Evolutionary conservation across 2,888 invertebrate genomes (phyloP).

Genomic region (Lasioglossum calceatum): DNA sequence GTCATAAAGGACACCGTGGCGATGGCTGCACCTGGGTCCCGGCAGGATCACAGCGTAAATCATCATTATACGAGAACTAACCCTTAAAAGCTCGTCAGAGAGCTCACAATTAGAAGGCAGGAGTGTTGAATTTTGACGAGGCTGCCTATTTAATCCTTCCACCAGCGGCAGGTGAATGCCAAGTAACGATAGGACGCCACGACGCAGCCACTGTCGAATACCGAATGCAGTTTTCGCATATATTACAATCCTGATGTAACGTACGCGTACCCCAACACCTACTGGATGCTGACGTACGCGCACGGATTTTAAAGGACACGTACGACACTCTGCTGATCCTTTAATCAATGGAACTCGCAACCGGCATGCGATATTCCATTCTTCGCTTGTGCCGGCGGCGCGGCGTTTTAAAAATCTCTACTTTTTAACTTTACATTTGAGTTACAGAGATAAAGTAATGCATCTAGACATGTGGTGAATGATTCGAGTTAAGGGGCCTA

Average conservation of each 20-base stretch:
- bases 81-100: slow-evolving; percentile 62
- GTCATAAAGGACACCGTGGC: slow-evolving; percentile 64
- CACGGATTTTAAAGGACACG: neutral
- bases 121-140: slow-evolving; percentile 63
- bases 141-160: slow-evolving; percentile 23
- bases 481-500: too few relatives aligned
- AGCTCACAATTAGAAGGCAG: slow-evolving; percentile 68
- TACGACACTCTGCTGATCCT: neutral
- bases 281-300: neutral
- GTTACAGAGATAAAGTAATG: too few relatives aligned
- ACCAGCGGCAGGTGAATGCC: slow-evolving; percentile 4
- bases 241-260: neutral
- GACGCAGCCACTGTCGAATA: slow-evolving; percentile 1
- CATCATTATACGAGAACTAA: slow-evolving; percentile 63
- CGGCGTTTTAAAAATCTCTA: neutral
- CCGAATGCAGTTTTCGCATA: neutral
- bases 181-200: slow-evolving; percentile 8
- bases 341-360: neutral
- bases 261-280: neutral
- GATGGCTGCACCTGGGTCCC: slow-evolving; percentile 29
- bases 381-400: neutral
- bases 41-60: slow-evolving; percentile 67
- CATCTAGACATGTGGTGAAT: too few relatives aligned
- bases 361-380: neutral
- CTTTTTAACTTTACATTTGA: too few relatives aligned